Evolutionary conservation across 2,113 vertebrate genomes (phyloP), one percentile per base, ranked within the genome.

Genomic region (Symphodus melops): DNA sequence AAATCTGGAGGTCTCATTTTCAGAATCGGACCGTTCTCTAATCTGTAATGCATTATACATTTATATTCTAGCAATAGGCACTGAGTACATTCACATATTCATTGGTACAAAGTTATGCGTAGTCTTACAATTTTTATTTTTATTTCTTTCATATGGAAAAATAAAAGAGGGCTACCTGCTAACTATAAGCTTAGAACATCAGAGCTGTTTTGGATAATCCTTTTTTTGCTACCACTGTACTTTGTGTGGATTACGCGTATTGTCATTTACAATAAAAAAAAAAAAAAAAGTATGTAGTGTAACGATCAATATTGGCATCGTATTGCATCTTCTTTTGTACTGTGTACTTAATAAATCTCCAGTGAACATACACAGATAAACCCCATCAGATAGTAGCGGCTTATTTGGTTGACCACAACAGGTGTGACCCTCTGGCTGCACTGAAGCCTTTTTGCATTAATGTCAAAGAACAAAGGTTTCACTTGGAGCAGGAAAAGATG

Each of bases 391-490:
- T 86, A 86, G 59, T 19, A 57, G 6, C 41, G 25, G 51, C 63
- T 60, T 80, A 89, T 93, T 91, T 88, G 92, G 83, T 85, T 86
- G 72, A 65, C 81, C 77, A 81, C 82, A 89, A 81, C 90, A 72
- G 89, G 73, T 75, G 78, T 55, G 75, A 80, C 81, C 78, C 75
- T 44, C 68, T 41, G 49, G 75, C 68, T 49, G 37, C 37, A 52
- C 64, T 16, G 20, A 51, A 67, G 58, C 57, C 49, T 57, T 81
- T 92, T 87, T 91, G 86, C 87, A 87, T 87, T 85, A 64, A 89
- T 82, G 90, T 85, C 84, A 91, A 84, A 92, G 90, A 93, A 92
- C 90, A 91, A 93, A 93, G 85, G 83, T 78, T 72, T 89, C 69
- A 83, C 75, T 64, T 73, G 86, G 73, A 77, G 68, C 58, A 81